Conservation (phyloP, 2,888 invertebrate species). For the Nymphalis c-album region DNA sequence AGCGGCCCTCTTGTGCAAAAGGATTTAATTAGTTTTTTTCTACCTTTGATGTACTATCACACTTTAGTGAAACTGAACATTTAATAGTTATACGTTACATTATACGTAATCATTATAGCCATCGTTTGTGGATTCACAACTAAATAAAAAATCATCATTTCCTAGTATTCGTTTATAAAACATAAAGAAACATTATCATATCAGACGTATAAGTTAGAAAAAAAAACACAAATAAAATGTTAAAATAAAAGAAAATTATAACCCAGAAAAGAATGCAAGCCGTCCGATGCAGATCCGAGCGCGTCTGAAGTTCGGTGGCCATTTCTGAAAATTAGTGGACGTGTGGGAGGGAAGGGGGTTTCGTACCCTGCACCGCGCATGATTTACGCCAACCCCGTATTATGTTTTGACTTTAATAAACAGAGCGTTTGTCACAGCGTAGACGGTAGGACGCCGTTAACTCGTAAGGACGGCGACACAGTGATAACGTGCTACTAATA, state of each 20-base stretch:
- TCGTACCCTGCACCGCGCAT: slow-evolving; percentile 57
- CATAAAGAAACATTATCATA: no score
- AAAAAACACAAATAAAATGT: slow-evolving; percentile 1
- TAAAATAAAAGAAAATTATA: slow-evolving; percentile 42
- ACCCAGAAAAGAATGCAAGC: slow-evolving; percentile 50
- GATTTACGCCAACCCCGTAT: slow-evolving; percentile 84
- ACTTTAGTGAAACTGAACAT: no score
- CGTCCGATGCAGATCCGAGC: slow-evolving; percentile 45
- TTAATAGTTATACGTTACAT: no score
- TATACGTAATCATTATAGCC: no score
- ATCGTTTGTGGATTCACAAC: no score
- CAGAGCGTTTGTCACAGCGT: slow-evolving; percentile 75
- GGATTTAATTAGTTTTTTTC: not conserved
- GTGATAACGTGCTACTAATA: slow-evolving; percentile 5
- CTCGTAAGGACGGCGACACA: slow-evolving; percentile 25
- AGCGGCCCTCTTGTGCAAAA: not conserved
- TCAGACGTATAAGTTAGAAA: not conserved
- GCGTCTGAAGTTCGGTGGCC: slow-evolving; percentile 70
- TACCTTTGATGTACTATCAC: not conserved
- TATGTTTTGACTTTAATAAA: slow-evolving; percentile 85
- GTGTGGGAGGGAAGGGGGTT: slow-evolving; percentile 45
- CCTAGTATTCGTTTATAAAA: no score
- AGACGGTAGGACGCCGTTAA: slow-evolving; percentile 58
- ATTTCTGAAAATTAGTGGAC: slow-evolving; percentile 78
- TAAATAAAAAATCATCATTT: no score